phyloP scores from a whole-genome alignment of 2,888 invertebrate genomes.

The Acronicta leporina region DNA sequence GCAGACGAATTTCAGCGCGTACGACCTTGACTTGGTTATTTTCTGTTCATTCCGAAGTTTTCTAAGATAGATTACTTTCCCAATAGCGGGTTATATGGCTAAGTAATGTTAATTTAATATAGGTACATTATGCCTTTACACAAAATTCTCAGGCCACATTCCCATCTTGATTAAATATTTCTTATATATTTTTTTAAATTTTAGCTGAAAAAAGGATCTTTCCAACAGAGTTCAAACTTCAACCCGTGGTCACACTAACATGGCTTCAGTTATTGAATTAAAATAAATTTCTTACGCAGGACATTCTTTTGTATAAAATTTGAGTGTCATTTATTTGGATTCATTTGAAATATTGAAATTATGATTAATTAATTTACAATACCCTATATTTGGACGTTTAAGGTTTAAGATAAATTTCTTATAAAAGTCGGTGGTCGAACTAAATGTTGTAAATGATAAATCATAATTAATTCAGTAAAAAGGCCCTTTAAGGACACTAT shows the following conservation, averaged over 20 bases:
- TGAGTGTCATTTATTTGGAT: neutral
- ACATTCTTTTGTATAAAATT: neutral
- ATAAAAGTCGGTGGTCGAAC: too few species aligned
- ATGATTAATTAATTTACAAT: too few species aligned
- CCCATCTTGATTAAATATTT: slow-evolving; percentile 25
- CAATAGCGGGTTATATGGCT: slow-evolving; percentile 46
- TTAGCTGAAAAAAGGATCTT: slow-evolving; percentile 15
- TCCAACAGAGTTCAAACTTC: slow-evolving; percentile 16
- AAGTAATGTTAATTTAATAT: slow-evolving; percentile 37
- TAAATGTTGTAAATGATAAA: too few species aligned
- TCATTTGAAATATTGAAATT: slow-evolving; percentile 1
- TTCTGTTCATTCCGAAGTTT: slow-evolving; percentile 52
- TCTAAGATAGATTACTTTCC: slow-evolving; percentile 57
- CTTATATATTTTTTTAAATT: slow-evolving; percentile 26
- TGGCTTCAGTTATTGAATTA: slow-evolving; percentile 30
- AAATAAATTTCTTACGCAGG: slow-evolving; percentile 4
- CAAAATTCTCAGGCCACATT: slow-evolving; percentile 28
- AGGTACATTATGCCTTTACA: slow-evolving; percentile 16
- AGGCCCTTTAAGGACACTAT: too few species aligned
- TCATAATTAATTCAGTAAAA: too few species aligned
- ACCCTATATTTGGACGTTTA: too few species aligned
- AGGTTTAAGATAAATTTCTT: too few species aligned
- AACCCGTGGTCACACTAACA: slow-evolving; percentile 10
- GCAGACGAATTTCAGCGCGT: slow-evolving; percentile 31
- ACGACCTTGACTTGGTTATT: slow-evolving; percentile 55